Conservation (phyloP, 2,113 vertebrate genomes). For the Zapus hudsonius region DNA sequence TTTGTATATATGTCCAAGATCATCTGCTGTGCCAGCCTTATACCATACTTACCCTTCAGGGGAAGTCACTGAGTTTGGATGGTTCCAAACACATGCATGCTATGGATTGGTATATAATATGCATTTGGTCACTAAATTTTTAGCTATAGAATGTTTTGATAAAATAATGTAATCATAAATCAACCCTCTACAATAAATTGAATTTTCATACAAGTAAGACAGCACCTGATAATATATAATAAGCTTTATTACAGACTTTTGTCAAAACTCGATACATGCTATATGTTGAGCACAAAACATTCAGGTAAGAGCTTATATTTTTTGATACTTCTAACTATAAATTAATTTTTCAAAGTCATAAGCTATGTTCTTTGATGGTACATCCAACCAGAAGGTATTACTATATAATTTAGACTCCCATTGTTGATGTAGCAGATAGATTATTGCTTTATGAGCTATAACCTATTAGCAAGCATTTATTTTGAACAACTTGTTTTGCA, state of each 20-base stretch:
- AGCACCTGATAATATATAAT: not conserved
- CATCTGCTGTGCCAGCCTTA: not conserved
- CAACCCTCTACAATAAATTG: not conserved
- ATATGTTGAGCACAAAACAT: conserved; percentile 24
- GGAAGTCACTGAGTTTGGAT: not conserved
- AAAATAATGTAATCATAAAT: not conserved
- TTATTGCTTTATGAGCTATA: conserved; percentile 54
- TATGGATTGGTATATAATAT: not conserved
- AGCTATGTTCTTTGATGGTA: conserved; percentile 32
- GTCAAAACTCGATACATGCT: not conserved
- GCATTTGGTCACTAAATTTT: not conserved
- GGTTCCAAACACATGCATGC: too few species aligned
- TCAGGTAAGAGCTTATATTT: not conserved
- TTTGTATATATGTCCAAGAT: not conserved
- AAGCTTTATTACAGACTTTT: conserved; percentile 32
- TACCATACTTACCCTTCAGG: not conserved
- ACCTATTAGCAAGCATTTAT: conserved; percentile 45
- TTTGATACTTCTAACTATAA: conserved; percentile 54
- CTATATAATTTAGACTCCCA: not conserved
- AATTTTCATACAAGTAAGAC: not conserved
- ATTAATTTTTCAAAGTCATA: conserved; percentile 50
- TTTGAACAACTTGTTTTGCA: conserved; percentile 47
- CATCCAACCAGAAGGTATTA: conserved; percentile 20
- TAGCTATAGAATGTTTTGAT: not conserved
- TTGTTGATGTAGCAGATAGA: conserved; percentile 44